Percentiles rank a stretch among this genome's conserved stretches.
Evolutionary conservation across 1,140 invertebrate species (phyloP).

Genomic region (Bicyclus anynana): DNA sequence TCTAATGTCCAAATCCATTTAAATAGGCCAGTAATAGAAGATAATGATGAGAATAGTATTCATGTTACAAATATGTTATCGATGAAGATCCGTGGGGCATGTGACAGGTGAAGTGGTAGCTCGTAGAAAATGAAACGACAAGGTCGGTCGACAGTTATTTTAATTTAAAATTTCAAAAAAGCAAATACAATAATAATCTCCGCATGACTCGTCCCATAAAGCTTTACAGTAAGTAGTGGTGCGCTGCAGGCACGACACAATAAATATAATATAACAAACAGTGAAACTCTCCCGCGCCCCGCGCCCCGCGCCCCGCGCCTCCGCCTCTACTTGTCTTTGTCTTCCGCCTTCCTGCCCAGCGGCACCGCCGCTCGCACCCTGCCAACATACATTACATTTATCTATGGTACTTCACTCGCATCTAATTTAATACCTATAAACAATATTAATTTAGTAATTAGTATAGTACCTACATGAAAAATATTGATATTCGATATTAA

Average conservation of each 20-base stretch:
- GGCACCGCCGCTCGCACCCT: conserved; percentile 94
- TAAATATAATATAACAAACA: conserved; percentile 61
- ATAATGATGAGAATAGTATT: too few species aligned
- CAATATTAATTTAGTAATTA: too few species aligned
- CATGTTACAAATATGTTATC: too few species aligned
- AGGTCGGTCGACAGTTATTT: conserved; percentile 68
- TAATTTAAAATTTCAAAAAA: conserved; percentile 76
- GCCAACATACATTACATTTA: conserved; percentile 66
- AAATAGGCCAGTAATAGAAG: too few species aligned
- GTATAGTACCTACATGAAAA: too few species aligned
- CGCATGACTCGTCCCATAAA: conserved; percentile 74
- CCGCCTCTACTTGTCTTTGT: conserved; percentile 87
- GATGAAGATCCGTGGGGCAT: too few species aligned
- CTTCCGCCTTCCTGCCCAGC: conserved; percentile 91
- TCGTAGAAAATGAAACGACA: neutral
- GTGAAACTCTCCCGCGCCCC: conserved; percentile 36
- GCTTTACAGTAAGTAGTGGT: conserved; percentile 69
- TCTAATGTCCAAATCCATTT: too few species aligned
- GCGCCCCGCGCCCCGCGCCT: conserved; percentile 22
- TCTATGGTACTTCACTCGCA: too few species aligned
- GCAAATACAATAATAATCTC: conserved; percentile 75
- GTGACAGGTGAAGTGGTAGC: neutral
- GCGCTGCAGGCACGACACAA: conserved; percentile 48
- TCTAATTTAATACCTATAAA: too few species aligned
- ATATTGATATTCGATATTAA: too few species aligned